Base-by-base conservation (phyloP, 1,140 invertebrate genomes). In the Cephus cinctus region DNA sequence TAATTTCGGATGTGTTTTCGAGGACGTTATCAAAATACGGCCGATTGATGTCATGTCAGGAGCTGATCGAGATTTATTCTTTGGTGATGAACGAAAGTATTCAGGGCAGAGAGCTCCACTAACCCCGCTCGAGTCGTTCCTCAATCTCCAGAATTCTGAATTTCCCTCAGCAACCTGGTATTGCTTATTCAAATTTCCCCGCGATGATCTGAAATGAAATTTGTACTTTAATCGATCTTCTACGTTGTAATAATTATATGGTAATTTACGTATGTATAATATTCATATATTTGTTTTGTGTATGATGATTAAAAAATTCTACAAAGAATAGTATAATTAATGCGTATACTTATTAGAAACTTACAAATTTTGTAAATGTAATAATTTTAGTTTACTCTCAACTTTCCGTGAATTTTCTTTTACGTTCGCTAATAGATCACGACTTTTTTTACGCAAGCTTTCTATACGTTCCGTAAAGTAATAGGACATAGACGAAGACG, bases 41-140 rank as follows among this genome's bases (percentile, higher is more conserved):
- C 52, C 42, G 40, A 48, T 40, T 5, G 41, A 14, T 21, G 15
- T 48, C 49, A 60, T 57, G 5, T 58, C 47, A 38, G 52, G 23
- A 20, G 39, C 16, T 25, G 36, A 52, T 31, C 15, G 2, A 14
- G 41, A 22, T n/a, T 14, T 21, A 18, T 15, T 11, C 25, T 45
- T 49, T 6, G 42, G 4, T 6, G 38, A 16, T 8, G 27, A 8
- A 18, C 12, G 35, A 27, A 46, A 45, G 21, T 54, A 35, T 12
- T 65, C 50, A 4, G 35, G 23, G 47, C 22, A 43, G 2, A 68
- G 45, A 21, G 32, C 32, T 43, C 18, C 44, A 12, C 12, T 36
- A n/a, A 63, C 51, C 22, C 46, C 45, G 1, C 47, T 47, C 0
- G 49, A 62, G 40, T 68, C 49, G 30, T 68, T 67, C 8, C 56